Percentiles rank a stretch among this genome's conserved stretches.
Evolutionary conservation across 2,888 invertebrate species (phyloP).

Genomic region (Monopis laevigella): DNA sequence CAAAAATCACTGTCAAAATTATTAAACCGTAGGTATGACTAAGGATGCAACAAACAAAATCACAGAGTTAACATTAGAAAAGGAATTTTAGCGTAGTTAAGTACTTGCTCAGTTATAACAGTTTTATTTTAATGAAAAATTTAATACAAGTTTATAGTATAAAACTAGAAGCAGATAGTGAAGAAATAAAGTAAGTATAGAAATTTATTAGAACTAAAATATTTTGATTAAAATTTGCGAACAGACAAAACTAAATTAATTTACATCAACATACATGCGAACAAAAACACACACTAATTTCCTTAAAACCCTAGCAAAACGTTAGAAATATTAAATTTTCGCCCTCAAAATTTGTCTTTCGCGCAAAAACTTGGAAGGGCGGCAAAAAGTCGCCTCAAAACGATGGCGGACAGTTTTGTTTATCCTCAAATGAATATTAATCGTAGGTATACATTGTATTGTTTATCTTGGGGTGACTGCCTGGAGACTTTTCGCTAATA

Average conservation of each 20-base stretch:
- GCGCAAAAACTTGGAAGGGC: slow-evolving; percentile 17
- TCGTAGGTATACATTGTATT: slow-evolving; percentile 48
- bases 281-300: slow-evolving; percentile 33
- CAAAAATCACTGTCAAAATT: not conserved
- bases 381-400: slow-evolving; percentile 16
- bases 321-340: slow-evolving; percentile 16
- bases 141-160: too few species aligned
- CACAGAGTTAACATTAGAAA: too few species aligned
- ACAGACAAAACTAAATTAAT: too few species aligned
- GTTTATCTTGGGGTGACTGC: slow-evolving; percentile 50
- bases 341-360: slow-evolving; percentile 33
- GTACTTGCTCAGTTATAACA: too few species aligned
- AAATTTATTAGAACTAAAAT: too few species aligned
- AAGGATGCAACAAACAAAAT: too few species aligned
- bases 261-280: too few species aligned
- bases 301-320: slow-evolving; percentile 34
- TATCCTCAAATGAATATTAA: slow-evolving; percentile 56
- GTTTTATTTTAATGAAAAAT: too few species aligned
- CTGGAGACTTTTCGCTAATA: slow-evolving; percentile 45
- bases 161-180: too few species aligned
- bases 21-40: not conserved
- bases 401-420: slow-evolving; percentile 37
- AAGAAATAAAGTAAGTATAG: too few species aligned
- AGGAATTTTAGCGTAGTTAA: too few species aligned
- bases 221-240: too few species aligned